These are phyloP conservation scores for Tamandua tetradactyla DNA, from an alignment of 2,797 vertebrate genomes.

Conservation along the genomic window DNA sequence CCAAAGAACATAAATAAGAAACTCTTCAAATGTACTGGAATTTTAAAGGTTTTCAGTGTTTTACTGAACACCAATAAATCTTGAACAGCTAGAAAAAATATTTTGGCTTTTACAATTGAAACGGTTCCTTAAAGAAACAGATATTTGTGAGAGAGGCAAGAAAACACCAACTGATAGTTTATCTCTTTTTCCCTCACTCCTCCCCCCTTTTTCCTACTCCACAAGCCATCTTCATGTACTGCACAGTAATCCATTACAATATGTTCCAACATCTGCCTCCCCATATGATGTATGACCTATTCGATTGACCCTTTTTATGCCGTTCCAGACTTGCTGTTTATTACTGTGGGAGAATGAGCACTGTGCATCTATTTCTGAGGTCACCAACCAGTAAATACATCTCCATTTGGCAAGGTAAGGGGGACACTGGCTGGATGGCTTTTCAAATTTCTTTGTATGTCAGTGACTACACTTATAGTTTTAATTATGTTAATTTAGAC, in stretches of 20 bases:
- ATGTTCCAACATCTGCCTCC: conserved; percentile 97
- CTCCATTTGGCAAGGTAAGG: conserved; percentile 72
- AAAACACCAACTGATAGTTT: conserved; percentile 68
- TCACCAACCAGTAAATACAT: conserved; percentile 78
- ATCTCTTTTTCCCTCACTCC: conserved; percentile 17
- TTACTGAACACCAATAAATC: conserved; percentile 14
- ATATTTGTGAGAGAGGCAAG: conserved; percentile 69
- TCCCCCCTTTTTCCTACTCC: conserved; percentile 64
- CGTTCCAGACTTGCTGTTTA: conserved; percentile 77
- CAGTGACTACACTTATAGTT: background rate
- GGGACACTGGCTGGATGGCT: conserved; percentile 45
- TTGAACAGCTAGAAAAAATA: conserved; percentile 1
- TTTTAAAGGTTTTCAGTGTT: conserved; percentile 15
- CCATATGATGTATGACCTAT: conserved; percentile 92
- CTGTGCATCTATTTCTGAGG: conserved; percentile 69
- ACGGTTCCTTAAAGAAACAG: conserved; percentile 64
- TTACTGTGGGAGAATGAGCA: conserved; percentile 76
- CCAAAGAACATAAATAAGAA: background rate
- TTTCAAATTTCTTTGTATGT: background rate
- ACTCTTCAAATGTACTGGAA: background rate
- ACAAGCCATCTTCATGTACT: conserved; percentile 75
- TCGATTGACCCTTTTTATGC: conserved; percentile 92
- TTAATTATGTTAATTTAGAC: conserved; percentile 66
- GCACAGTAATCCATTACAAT: conserved; percentile 91
- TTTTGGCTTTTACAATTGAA: conserved; percentile 69